Evolutionary conservation across 2,113 vertebrate species (phyloP).

Genomic region (Gymnogyps californianus): DNA sequence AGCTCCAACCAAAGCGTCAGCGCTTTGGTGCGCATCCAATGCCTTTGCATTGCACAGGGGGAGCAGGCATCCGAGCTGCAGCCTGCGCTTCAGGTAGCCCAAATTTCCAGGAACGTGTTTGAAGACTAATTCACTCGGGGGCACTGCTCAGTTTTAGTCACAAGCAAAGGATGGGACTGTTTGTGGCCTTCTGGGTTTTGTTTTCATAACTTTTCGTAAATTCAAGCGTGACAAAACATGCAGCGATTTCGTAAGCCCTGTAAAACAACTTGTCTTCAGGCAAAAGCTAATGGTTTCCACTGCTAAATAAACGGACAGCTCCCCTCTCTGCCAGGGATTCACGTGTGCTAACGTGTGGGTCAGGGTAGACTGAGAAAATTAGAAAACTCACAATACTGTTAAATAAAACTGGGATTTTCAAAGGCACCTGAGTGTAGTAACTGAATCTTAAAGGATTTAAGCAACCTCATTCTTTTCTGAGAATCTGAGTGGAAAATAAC

Average conservation of each 20-base stretch:
- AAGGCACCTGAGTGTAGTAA: neutral
- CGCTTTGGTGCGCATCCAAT: neutral
- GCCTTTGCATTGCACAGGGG: neutral
- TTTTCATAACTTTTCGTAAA: neutral
- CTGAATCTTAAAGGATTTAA: neutral
- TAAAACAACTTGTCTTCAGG: neutral
- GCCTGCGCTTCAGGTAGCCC: neutral
- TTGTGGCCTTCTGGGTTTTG: neutral
- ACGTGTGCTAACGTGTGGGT: neutral
- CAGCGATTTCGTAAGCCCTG: neutral
- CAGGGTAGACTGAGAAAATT: neutral
- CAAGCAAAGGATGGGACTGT: neutral
- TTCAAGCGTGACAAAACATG: no score
- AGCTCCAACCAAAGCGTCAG: neutral
- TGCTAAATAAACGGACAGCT: neutral
- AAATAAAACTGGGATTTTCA: neutral
- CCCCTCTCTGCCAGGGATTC: neutral
- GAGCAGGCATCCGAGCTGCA: no score
- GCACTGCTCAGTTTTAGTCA: neutral
- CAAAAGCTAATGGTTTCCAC: neutral
- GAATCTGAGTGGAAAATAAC: neutral
- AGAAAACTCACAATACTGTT: neutral
- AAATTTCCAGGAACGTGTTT: rapidly evolving
- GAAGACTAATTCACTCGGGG: rapidly evolving
- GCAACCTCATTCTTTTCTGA: neutral